Evolutionary conservation across 1,140 invertebrate species (phyloP).

Genomic region (Cydia amplana): DNA sequence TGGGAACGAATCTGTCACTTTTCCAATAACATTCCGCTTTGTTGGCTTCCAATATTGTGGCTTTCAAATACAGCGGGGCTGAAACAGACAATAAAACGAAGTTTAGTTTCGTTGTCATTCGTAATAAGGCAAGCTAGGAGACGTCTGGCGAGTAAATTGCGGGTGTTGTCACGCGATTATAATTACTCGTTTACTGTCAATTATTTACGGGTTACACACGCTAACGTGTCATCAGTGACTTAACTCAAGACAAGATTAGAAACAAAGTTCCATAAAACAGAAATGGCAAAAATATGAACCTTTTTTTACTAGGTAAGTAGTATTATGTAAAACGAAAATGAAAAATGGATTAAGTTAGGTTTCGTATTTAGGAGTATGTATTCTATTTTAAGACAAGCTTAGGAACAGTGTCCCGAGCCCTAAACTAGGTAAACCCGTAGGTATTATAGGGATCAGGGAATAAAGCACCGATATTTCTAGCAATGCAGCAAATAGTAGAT

Average conservation of each 20-base stretch:
- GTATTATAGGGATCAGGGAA: too few species aligned
- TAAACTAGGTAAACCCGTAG: too few species aligned
- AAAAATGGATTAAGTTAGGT: too few species aligned
- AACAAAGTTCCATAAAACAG: too few species aligned
- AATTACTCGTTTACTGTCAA: conserved; percentile 10
- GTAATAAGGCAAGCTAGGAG: neutral
- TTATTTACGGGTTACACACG: neutral
- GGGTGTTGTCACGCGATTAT: conserved; percentile 18
- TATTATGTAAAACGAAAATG: too few species aligned
- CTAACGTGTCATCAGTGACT: conserved; percentile 4
- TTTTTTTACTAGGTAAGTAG: too few species aligned
- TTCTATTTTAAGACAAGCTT: too few species aligned
- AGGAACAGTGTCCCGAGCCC: too few species aligned
- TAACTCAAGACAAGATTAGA: neutral
- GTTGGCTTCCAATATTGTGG: conserved; percentile 84
- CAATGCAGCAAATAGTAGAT: too few species aligned
- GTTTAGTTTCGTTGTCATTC: neutral
- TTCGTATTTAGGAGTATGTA: neutral
- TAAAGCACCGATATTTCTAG: too few species aligned
- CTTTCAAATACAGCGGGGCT: conserved; percentile 87
- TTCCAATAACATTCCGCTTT: conserved; percentile 88
- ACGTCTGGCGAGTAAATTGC: conserved; percentile 31
- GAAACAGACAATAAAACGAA: conserved; percentile 52
- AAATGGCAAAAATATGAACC: too few species aligned
- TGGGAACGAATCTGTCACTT: conserved; percentile 85